These are phyloP conservation scores for Mastigias papua DNA, from an alignment of 30 jellyfish, hydroid and myxozoan species.

Conservation along the genomic window DNA sequence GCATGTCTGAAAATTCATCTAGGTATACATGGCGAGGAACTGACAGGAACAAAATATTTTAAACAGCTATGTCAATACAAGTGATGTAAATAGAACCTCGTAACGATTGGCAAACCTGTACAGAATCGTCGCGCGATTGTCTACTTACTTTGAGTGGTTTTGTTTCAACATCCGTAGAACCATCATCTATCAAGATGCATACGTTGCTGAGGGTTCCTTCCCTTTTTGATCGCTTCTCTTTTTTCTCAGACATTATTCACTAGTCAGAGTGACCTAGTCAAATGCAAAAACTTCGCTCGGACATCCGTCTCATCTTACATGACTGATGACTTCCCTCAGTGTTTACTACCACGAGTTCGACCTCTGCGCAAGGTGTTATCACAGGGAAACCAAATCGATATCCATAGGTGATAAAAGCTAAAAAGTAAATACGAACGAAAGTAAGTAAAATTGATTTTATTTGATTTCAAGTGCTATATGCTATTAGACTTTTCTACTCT, in stretches of 20 bases:
- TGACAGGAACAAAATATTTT: neutral
- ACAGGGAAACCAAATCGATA: constrained; percentile 13
- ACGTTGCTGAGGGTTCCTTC: constrained; percentile 78
- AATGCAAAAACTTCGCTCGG: too few species aligned
- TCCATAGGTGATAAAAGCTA: neutral
- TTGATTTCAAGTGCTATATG: too few species aligned
- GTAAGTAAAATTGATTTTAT: too few species aligned
- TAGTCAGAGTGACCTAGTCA: neutral
- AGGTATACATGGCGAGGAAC: neutral
- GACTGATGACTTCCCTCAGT: too few species aligned
- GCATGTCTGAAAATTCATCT: neutral
- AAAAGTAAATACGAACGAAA: too few species aligned
- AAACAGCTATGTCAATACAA: too few species aligned
- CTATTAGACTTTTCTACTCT: too few species aligned
- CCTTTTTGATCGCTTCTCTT: constrained; percentile 58
- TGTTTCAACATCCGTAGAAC: constrained; percentile 64
- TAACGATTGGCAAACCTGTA: too few species aligned
- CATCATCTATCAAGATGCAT: constrained; percentile 60
- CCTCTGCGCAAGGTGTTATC: neutral
- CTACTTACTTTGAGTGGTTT: constrained; percentile 71
- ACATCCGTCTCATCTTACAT: too few species aligned
- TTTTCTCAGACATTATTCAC: constrained; percentile 69
- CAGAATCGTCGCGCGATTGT: neutral
- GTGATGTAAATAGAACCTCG: too few species aligned
- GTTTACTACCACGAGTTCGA: neutral